These are phyloP conservation scores for Camelus bactrianus DNA, from an alignment of 2,113 vertebrate species.

Conservation along the genomic window DNA sequence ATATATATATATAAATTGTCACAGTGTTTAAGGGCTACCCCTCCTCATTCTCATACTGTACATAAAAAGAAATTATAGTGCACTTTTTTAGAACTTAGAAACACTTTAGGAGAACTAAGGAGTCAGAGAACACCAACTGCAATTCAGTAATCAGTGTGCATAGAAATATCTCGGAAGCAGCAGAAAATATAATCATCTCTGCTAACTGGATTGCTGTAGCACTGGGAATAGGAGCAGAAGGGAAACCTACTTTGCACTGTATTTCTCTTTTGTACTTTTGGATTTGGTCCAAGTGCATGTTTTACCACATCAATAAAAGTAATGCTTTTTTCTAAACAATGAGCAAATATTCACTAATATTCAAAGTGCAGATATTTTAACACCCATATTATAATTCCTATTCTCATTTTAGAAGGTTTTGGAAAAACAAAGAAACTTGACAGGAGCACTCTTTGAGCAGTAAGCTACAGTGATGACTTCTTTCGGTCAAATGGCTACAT, in stretches of 20 bases:
- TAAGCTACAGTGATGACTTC: not conserved
- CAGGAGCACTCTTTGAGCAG: not conserved
- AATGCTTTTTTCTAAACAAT: not conserved
- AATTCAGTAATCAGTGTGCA: not conserved
- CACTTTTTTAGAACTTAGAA: not conserved
- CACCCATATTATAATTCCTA: not conserved
- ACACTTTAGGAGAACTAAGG: not conserved
- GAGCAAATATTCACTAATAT: not conserved
- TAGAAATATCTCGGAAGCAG: not conserved
- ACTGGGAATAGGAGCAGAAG: too few species aligned
- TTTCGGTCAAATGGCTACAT: not conserved
- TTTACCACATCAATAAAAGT: not conserved
- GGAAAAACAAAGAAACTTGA: not conserved
- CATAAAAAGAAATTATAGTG: not conserved
- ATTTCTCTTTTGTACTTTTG: not conserved
- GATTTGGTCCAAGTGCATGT: not conserved
- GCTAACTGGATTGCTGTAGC: not conserved
- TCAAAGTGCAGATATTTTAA: not conserved
- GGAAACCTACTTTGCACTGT: not conserved
- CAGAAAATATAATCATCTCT: not conserved
- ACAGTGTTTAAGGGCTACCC: not conserved
- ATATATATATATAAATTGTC: not conserved
- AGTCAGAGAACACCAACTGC: not conserved
- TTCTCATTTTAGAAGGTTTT: constrained; percentile 35
- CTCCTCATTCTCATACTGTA: not conserved